Evolutionary conservation across 2,888 invertebrate genomes (phyloP), one percentile per base, ranked within the genome.

Genomic region (Mamestra brassicae): DNA sequence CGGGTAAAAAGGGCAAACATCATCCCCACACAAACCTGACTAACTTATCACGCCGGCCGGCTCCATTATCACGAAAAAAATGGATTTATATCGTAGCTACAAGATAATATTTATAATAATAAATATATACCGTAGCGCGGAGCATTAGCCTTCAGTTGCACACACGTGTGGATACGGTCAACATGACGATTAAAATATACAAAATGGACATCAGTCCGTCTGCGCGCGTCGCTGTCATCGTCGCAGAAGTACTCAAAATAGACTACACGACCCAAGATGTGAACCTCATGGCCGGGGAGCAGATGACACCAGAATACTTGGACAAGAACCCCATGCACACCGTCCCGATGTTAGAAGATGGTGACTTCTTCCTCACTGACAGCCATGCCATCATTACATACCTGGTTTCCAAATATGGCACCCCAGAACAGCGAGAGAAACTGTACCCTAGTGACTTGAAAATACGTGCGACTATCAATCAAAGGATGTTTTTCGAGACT

Each of bases 161-260:
- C n/a, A 17, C 42, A n/a, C 50, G 6, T 42, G 6, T 15, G 42
- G 76, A 52, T 8, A 45, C 57, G 4, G 15, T 26, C 8, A 76
- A 58, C 76, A 74, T 76, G 74, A 45, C 76, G 11, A 58, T 74
- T 50, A 74, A 76, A 65, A 76, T 74, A 63, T 57, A 74, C 15
- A 74, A 74, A 62, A 17, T 34, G 1, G 55, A 62, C 17, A 4
- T 13, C n/a, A 74, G 63, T 11, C 57, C 66, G 0, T 11, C 55
- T 7, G 38, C 74, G 10, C 66, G 57, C 0, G 4, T 34, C 4
- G 13, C 34, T 4, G 42, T 74, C 7, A 52, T 58, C 13, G 52
- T 36, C 4, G 76, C 74, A 17, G 57, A 65, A 11, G n/a, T 74
- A 0, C 76, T 74, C 11, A 58, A 76, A 4, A 34, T 74, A 1